Base-by-base conservation (phyloP, 2,888 invertebrate species). In the Baccha elongata region DNA sequence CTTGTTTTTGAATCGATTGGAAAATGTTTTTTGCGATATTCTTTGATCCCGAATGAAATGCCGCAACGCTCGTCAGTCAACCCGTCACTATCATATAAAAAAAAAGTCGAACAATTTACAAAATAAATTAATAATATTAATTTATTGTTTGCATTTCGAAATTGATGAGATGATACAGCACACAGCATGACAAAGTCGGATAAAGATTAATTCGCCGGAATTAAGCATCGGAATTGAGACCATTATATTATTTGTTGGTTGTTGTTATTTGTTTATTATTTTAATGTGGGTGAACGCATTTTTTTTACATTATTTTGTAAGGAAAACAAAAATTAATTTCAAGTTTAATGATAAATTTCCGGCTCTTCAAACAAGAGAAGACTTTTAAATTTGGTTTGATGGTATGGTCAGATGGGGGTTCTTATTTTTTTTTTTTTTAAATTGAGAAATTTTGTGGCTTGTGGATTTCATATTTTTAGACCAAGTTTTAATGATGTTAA, bases 201-300 rank as follows among this genome's bases (percentile, higher is more conserved):
- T 50, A 26, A 53, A 58, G 58, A 78, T 78, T 78, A 78, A 78
- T 78, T 72, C 65, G 40, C 62, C 75, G 75, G 69, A 64, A 46
- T 62, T 40, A 23, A 44, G 26, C 64, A 65, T 55, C 48, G 32
- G 71, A 58, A 73, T 73, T 60, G 73, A 67, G 79, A 67, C 68
- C 62, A n/a, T n/a, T n/a, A 73, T 68, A 60, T 8, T 29, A 7
- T 46, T 32, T 37, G 60, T 52, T 60, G n/a, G n/a, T 37, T 53
- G 17, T 32, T 29, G 4, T 55, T 37, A 35, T 58, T 40, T 58
- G 37, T 58, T 58, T 58, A n/a, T 40, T 23, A 58, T 40, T 58
- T 65, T 62, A 53, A 60, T 73, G 78, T 73, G 73, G 73, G 65
- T 67, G 73, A 79, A 53, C 35, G 67, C 23, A 60, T 44, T 44